Conservation (phyloP, 2,113 vertebrate genomes). For the Chinchilla lanigera region DNA sequence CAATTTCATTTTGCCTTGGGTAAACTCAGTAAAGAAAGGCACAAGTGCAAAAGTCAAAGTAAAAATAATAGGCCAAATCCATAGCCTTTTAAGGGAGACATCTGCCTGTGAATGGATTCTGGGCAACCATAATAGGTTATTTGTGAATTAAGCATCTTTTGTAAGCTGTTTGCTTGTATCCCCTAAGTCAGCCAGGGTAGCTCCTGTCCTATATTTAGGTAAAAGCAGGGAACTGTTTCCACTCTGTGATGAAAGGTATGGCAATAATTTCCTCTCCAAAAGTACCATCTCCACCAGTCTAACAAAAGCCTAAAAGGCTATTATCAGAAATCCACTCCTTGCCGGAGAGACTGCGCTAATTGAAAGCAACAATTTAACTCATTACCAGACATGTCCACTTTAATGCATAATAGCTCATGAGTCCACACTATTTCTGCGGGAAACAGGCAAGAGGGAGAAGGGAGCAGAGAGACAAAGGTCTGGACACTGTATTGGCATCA, state of each 20-base stretch:
- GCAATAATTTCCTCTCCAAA: neutral
- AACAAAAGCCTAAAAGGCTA: neutral
- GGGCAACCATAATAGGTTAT: neutral
- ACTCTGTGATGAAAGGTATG: constrained; percentile 9
- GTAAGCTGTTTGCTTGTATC: constrained; percentile 4
- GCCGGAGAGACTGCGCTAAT: constrained; percentile 26
- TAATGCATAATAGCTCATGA: neutral
- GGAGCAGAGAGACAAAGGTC: constrained; percentile 25
- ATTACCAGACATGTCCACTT: neutral
- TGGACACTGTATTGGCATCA: neutral
- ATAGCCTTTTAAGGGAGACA: neutral
- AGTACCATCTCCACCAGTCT: neutral
- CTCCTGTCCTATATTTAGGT: neutral
- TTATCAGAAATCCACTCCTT: constrained; percentile 32
- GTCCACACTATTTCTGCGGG: neutral
- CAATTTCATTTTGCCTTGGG: constrained; percentile 1
- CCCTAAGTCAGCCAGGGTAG: neutral
- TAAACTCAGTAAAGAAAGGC: constrained; percentile 24
- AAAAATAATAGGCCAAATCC: constrained; percentile 11
- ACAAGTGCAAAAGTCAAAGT: neutral
- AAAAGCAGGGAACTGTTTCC: constrained; percentile 32
- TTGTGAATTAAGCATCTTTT: constrained; percentile 43
- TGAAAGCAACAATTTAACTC: constrained; percentile 24
- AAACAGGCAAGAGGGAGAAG: neutral
- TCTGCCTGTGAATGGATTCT: constrained; percentile 6